These are phyloP conservation scores for Parascotia fuliginaria DNA, from an alignment of 2,888 invertebrate species.

Conservation along the genomic window DNA sequence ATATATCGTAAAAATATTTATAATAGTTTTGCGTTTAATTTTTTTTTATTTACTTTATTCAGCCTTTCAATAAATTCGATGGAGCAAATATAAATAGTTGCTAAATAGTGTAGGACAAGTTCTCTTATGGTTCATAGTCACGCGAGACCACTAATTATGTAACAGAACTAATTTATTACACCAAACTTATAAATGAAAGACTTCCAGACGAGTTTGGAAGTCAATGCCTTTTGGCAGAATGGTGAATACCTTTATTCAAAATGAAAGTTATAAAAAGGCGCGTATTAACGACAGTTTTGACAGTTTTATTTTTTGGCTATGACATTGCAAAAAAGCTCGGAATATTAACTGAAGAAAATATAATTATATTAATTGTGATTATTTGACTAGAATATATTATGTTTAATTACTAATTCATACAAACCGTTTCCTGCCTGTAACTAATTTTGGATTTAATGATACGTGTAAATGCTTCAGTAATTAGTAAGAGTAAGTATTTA, in stretches of 20 bases:
- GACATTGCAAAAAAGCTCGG: too few species aligned
- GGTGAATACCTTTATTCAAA: conserved; percentile 2
- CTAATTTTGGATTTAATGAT: neutral
- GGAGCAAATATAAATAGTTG: conserved; percentile 65
- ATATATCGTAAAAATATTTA: conserved; percentile 1
- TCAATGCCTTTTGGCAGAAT: conserved; percentile 28
- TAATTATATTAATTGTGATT: too few species aligned
- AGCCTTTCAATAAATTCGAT: conserved; percentile 65
- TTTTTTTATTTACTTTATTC: conserved; percentile 30
- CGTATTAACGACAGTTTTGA: conserved; percentile 8
- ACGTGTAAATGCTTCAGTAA: neutral
- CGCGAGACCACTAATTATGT: conserved; percentile 79
- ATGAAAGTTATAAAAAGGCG: conserved; percentile 1
- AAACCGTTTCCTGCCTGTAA: neutral
- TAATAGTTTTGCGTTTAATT: conserved; percentile 29
- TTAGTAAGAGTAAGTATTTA: conserved; percentile 19
- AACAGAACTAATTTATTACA: conserved; percentile 71
- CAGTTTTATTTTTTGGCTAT: too few species aligned
- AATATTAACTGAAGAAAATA: too few species aligned
- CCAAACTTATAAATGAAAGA: conserved; percentile 34
- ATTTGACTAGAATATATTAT: too few species aligned
- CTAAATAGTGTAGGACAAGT: conserved; percentile 65
- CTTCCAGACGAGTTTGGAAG: conserved; percentile 27
- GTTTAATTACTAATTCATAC: too few species aligned
- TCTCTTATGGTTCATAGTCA: conserved; percentile 73